These are phyloP conservation scores for Dipodomys stephensi DNA, from an alignment of 2,113 vertebrate genomes.

Conservation along the genomic window DNA sequence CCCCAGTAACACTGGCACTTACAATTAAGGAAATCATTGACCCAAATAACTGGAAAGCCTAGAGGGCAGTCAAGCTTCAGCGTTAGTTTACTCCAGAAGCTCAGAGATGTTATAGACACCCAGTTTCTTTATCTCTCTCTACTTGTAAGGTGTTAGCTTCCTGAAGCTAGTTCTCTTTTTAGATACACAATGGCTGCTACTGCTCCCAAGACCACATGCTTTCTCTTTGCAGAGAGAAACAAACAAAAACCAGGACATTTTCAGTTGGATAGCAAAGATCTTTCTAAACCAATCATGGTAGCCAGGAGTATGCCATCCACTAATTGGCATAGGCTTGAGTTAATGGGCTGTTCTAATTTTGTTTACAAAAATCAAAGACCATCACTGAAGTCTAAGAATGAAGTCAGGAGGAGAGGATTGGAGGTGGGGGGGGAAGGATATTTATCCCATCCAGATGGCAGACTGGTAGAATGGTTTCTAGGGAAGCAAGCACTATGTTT, in stretches of 20 bases:
- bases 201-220: neutral
- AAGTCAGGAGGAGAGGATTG: neutral
- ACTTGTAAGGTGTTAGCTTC: neutral
- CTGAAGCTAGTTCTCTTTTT: slow-evolving; percentile 33
- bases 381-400: neutral
- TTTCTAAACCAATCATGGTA: neutral
- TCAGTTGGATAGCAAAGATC: slow-evolving; percentile 38
- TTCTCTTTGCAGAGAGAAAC: slow-evolving; percentile 28
- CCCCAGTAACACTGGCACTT: neutral
- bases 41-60: slow-evolving; percentile 37
- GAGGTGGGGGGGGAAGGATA: neutral
- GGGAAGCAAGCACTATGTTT: neutral
- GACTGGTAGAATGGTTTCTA: neutral
- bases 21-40: slow-evolving; percentile 24
- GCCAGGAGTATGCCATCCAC: neutral
- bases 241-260: neutral
- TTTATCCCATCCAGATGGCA: neutral
- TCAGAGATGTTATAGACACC: neutral
- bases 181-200: slow-evolving; percentile 9
- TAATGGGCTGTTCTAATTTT: slow-evolving; percentile 13
- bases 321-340: slow-evolving; percentile 30
- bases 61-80: neutral
- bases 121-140: slow-evolving; percentile 29
- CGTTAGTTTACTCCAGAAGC: neutral
- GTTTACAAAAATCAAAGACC: neutral